These are phyloP conservation scores for Troilus luridus DNA, from an alignment of 2,888 invertebrate genomes.

Conservation along the genomic window DNA sequence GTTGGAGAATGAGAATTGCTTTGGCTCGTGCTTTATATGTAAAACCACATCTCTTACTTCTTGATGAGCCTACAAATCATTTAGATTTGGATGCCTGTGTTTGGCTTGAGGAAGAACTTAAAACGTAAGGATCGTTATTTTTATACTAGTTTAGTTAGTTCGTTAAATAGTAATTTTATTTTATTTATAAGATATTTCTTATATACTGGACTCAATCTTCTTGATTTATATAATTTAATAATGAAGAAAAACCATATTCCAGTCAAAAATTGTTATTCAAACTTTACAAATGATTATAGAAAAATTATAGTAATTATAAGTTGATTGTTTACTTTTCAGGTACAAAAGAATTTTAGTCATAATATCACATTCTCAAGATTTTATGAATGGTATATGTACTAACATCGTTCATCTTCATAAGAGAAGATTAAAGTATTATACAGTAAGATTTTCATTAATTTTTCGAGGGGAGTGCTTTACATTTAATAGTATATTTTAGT, in stretches of 20 bases:
- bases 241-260: too few relatives aligned
- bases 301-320: too few relatives aligned
- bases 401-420: constrained; percentile 97
- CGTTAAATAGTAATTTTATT: not conserved
- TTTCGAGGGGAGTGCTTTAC: not conserved
- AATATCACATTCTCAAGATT: constrained; percentile 99
- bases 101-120: constrained; percentile 98
- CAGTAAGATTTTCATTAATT: constrained; percentile 72
- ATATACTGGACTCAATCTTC: too few relatives aligned
- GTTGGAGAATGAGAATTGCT: constrained; percentile 99
- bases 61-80: constrained; percentile 99
- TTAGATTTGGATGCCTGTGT: constrained; percentile 99
- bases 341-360: constrained; percentile 97
- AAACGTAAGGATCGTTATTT: constrained; percentile 74
- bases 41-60: constrained; percentile 95
- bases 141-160: not conserved
- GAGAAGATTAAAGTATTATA: constrained; percentile 93
- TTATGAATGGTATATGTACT: constrained; percentile 96
- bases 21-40: constrained; percentile 95
- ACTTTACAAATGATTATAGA: too few relatives aligned
- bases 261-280: too few relatives aligned
- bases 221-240: too few relatives aligned
- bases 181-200: too few relatives aligned
- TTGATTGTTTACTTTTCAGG: constrained; percentile 70
- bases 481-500: not conserved